A percentile compares a stretch with the other conserved stretches of the same genome.
phyloP scores from a whole-genome alignment of 2,888 invertebrate species.

The Bibio marci region DNA sequence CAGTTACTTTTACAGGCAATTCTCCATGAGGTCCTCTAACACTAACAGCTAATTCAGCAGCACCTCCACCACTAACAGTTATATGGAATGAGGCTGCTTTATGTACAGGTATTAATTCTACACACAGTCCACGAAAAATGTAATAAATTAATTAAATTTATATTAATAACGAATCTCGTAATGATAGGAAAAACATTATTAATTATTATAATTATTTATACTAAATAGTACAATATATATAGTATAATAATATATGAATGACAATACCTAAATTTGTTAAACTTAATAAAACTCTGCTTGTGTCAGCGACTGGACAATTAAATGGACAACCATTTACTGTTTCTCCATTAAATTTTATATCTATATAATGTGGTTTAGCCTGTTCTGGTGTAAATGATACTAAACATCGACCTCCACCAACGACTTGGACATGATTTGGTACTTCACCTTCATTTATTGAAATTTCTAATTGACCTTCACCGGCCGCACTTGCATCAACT shows the following conservation, averaged over 20 bases:
- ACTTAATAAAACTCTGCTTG: conserved; percentile 55
- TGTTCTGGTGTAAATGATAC: conserved; percentile 90
- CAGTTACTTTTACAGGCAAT: conserved; percentile 75
- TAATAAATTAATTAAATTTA: not conserved
- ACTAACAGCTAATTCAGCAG: conserved; percentile 75
- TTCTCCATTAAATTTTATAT: conserved; percentile 91
- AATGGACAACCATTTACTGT: conserved; percentile 84
- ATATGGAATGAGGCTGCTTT: conserved; percentile 63
- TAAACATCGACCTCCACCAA: conserved; percentile 85
- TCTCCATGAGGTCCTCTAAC: conserved; percentile 76
- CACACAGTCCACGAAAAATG: conserved; percentile 3
- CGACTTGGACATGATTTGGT: conserved; percentile 93
- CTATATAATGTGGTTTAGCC: conserved; percentile 79
- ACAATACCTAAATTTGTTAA: conserved; percentile 38
- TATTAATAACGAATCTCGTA: too few species aligned
- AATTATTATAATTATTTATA: too few species aligned
- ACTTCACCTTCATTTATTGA: conserved; percentile 98
- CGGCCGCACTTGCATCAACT: conserved; percentile 96
- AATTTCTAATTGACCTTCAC: conserved; percentile 97
- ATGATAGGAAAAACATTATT: too few species aligned
- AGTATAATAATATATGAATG: too few species aligned
- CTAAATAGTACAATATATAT: too few species aligned
- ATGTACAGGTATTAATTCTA: conserved; percentile 72
- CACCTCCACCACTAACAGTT: conserved; percentile 48
- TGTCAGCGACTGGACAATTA: conserved; percentile 68